Base-by-base conservation (phyloP, 2,113 vertebrate species). In the Pseudorectes ferrugineus region DNA sequence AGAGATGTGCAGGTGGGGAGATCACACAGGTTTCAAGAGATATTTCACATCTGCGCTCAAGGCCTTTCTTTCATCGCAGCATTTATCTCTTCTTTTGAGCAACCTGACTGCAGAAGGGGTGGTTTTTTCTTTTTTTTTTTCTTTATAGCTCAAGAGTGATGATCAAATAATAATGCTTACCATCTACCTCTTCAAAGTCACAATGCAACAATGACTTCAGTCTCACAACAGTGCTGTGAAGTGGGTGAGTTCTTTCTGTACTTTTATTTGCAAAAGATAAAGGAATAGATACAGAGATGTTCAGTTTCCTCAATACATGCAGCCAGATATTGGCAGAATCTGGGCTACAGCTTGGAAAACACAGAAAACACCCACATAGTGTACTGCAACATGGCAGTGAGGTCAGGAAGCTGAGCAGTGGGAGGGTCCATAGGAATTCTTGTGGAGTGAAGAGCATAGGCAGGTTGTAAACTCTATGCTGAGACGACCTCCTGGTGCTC, bases 1-100 rank as follows among this genome's bases (percentile, higher is more conserved):
- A 93, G 49, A 89, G 78, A 93, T 59, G 42, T 88, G 93, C 96
- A 96, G 96, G 94, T 95, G 95, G 94, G 55, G 35, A 93, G 54
- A 92, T 96, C 87, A 95, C 78, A 92, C 62, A 79, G 71, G 85
- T 96, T 94, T 94, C 62, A 79, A 93, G 87, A 95, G 62, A 20
- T 6, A 79, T 72, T 93, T 86, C 81, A 94, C 93, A 95, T 96
- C 94, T 95, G 95, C 46, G 20, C 46, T 82, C 66, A 89, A 89
- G 89, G 62, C 49, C 80, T 78, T 57, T 78, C 70, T 92, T 87
- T 96, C 92, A 88, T 89, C 71, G 1, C 29, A 59, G 51, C 12
- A 43, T 93, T 94, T 76, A 88, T 97, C 87, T 94, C 81, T 89
- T 71, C 28, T 82, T 96, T 85, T 82, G 33, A 91, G 81, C 26